These are phyloP conservation scores for Gallirallus australis DNA, from an alignment of 2,797 vertebrate genomes.

Conservation along the genomic window DNA sequence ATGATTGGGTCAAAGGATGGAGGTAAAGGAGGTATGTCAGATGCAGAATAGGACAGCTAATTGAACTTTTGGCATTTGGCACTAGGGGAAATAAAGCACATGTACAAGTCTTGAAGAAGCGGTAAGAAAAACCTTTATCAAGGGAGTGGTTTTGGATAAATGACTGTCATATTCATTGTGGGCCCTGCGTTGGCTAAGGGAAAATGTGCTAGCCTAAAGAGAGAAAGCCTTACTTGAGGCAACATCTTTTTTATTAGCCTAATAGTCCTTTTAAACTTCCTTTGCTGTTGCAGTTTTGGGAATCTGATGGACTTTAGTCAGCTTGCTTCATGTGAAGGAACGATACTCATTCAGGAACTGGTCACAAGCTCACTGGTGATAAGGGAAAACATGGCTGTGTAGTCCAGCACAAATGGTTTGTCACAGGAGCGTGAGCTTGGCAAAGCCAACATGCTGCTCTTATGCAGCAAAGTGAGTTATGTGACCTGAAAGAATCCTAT, in stretches of 20 bases:
- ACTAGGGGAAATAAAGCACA: not conserved
- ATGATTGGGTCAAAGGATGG: not conserved
- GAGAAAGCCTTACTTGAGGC: not conserved
- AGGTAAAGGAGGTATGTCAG: not conserved
- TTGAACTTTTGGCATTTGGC: not conserved
- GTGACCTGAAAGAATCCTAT: not conserved
- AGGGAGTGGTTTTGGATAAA: not conserved
- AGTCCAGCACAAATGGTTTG: not conserved
- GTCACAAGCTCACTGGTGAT: not conserved
- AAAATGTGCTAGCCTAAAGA: not conserved
- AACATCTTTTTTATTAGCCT: not conserved
- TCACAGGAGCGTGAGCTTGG: not conserved
- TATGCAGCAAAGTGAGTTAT: not conserved
- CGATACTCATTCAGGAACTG: not conserved
- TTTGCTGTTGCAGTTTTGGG: not conserved
- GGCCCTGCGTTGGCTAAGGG: not conserved
- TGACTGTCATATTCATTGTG: not conserved
- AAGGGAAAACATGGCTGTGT: not conserved
- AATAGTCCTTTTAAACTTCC: not conserved
- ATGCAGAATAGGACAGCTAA: not conserved
- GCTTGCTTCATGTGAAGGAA: not conserved
- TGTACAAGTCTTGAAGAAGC: not conserved
- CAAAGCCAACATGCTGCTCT: not conserved
- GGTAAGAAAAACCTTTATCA: not conserved
- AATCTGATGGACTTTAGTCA: constrained; percentile 10